Base-by-base conservation (phyloP, 2,113 vertebrate genomes). In the Tautogolabrus adspersus region DNA sequence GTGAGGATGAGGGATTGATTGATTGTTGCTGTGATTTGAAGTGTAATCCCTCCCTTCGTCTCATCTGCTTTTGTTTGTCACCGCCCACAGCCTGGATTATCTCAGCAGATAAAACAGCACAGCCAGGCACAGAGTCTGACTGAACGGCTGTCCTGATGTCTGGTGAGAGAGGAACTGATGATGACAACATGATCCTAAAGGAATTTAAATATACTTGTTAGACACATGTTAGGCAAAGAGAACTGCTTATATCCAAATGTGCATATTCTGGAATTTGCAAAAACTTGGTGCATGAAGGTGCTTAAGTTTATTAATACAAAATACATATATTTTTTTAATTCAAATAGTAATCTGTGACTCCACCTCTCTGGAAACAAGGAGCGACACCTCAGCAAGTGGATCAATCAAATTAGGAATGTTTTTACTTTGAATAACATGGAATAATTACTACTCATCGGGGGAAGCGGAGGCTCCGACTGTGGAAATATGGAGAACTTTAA, bases 401-500 rank as follows among this genome's bases (percentile, higher is more conserved):
- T 34, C 21, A 47, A 67, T 77, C 37, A 18, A 44, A 54, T 9
- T 40, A 19, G 47, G 15, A 63, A 3, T 55, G 2, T 12, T 42
- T 63, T 73, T 30, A 12, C 3, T 30, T 49, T 67, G 38, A 57
- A 57, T 58, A 57, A 16, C 30, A 70, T 63, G 74, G 61, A 88
- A 18, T 84, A 88, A 60, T 26, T 51, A 1, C 23, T 19, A 11
- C 13, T 69, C 38, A 10, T 23, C 11, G 44, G 46, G 69, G 40
- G 44, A 59, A 23, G 70, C 34, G 51, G 63, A 60, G 19, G 8
- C 26, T 49, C 42, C 40, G 72, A 76, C 63, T 71, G 58, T 47
- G 62, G 56, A 37, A 94, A 87, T 54, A 86, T 92, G 77, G 90
- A 88, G 19, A 81, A 54, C 80, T 82, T 90, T 13, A 93, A 95